These are phyloP conservation scores for Trogon melanurus DNA, from an alignment of 2,113 vertebrate species.

Conservation along the genomic window DNA sequence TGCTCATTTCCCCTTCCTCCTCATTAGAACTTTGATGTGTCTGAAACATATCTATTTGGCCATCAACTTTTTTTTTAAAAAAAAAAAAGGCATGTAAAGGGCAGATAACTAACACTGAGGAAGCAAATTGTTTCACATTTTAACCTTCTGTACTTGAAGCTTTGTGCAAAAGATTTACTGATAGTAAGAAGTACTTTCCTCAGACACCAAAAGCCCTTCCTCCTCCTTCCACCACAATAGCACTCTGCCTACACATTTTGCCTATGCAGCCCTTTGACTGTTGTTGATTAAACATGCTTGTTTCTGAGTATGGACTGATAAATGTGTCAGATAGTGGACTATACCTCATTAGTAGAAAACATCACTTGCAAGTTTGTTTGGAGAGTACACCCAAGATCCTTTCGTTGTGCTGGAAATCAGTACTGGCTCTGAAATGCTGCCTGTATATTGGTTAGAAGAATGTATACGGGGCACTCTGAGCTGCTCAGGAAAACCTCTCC, in stretches of 20 bases:
- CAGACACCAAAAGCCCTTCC: conserved; percentile 3
- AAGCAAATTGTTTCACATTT: conserved; percentile 24
- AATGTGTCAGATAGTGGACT: not conserved
- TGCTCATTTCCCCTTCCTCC: conserved; percentile 54
- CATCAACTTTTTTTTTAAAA: not conserved
- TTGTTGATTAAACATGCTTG: not conserved
- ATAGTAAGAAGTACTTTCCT: conserved; percentile 15
- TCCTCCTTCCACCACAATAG: not conserved
- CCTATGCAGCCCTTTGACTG: not conserved
- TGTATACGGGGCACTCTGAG: not conserved
- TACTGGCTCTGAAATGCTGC: not conserved
- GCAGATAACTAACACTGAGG: not conserved
- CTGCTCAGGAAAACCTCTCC: not conserved
- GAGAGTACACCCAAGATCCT: not conserved
- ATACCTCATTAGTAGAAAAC: not conserved
- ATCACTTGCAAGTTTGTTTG: not conserved
- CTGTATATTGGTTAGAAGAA: not conserved
- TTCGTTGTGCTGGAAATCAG: not conserved
- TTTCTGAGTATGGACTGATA: not conserved
- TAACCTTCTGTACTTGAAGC: conserved; percentile 35
- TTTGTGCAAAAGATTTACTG: conserved; percentile 1
- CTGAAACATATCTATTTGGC: not conserved
- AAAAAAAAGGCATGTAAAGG: not conserved
- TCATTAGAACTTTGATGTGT: conserved; percentile 31
- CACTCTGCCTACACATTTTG: not conserved